Conservation (phyloP, 1,140 invertebrate genomes). For the Fopius arisanus region DNA sequence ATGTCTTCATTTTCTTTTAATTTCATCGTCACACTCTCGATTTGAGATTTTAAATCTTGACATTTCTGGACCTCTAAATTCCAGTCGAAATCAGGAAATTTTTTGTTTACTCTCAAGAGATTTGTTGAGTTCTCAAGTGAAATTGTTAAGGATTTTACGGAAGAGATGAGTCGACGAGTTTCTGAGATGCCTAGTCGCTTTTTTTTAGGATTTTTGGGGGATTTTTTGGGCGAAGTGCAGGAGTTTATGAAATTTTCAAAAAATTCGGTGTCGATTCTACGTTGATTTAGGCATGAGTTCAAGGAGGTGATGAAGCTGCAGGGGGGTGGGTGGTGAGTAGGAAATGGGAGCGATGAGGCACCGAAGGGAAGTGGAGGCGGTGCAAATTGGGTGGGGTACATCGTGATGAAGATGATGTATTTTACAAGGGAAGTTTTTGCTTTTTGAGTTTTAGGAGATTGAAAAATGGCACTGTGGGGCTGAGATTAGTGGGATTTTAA, state of each 20-base stretch:
- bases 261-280: slow-evolving; percentile 42
- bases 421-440: too few relatives aligned
- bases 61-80: slow-evolving; percentile 56
- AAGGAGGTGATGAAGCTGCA: neutral
- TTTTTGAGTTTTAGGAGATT: too few relatives aligned
- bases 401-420: neutral
- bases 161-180: slow-evolving; percentile 51
- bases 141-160: slow-evolving; percentile 45
- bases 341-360: neutral
- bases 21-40: slow-evolving; percentile 56
- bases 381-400: neutral
- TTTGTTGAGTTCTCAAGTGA: slow-evolving; percentile 59
- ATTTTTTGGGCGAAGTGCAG: neutral
- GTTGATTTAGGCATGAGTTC: slow-evolving; percentile 27
- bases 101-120: slow-evolving; percentile 51
- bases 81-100: slow-evolving; percentile 67
- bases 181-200: slow-evolving; percentile 48
- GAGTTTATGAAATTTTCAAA: slow-evolving; percentile 44
- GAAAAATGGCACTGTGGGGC: neutral
- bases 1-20: slow-evolving; percentile 55
- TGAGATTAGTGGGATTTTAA: neutral
- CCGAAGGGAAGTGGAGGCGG: neutral
- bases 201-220: slow-evolving; percentile 26
- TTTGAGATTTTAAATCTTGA: slow-evolving; percentile 24
- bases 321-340: neutral